phyloP scores from a whole-genome alignment of 2,113 vertebrate genomes.

The Rhinoptilus africanus region DNA sequence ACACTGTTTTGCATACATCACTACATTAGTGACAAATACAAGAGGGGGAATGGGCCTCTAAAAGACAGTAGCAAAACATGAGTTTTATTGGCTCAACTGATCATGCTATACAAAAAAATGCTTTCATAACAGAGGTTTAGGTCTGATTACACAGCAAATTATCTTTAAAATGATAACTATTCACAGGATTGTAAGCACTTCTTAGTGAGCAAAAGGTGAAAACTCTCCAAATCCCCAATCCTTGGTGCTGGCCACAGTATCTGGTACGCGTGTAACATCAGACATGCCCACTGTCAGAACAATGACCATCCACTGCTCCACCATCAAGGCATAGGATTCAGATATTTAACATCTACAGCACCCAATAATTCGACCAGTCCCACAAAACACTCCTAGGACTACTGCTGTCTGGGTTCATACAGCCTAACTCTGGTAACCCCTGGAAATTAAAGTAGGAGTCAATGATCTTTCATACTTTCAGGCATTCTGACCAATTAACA shows the following conservation, averaged over 20 bases:
- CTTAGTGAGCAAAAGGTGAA: not conserved
- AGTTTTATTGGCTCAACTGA: not conserved
- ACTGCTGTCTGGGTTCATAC: not conserved
- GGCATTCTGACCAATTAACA: conserved; percentile 44
- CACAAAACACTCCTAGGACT: not conserved
- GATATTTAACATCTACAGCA: not conserved
- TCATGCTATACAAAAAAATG: not conserved
- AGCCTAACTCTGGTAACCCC: not conserved
- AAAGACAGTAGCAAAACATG: not conserved
- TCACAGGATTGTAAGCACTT: not conserved
- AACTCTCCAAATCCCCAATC: not conserved
- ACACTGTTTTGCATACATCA: not conserved
- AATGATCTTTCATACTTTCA: not conserved
- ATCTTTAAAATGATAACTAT: not conserved
- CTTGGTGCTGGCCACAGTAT: accelerated
- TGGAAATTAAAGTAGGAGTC: conserved; percentile 17
- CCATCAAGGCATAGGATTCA: not conserved
- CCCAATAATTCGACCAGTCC: not conserved
- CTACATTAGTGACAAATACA: not conserved
- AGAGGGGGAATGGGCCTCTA: not conserved
- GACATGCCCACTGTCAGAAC: not conserved
- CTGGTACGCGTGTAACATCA: not conserved
- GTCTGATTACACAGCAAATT: not conserved
- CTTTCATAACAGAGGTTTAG: not conserved
- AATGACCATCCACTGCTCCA: no score